Conservation (phyloP, 2,797 vertebrate species). For the Sebastes vulpes region DNA sequence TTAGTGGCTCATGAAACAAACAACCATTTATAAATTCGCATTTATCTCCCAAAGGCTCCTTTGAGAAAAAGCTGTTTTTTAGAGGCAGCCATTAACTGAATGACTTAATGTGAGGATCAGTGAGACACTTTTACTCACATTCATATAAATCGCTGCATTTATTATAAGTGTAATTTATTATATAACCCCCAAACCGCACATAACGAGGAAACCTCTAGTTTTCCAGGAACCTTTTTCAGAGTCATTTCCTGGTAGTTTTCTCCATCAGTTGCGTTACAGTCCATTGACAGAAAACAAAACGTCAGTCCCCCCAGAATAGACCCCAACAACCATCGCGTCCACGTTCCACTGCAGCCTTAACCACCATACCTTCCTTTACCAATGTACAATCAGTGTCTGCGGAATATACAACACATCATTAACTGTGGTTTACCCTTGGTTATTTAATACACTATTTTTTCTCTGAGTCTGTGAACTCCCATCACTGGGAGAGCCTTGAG, state of each 20-base stretch:
- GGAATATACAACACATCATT: slow-evolving; percentile 72
- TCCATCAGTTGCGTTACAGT: slow-evolving; percentile 53
- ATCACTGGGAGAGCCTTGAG: slow-evolving; percentile 49
- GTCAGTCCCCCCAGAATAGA: slow-evolving; percentile 52
- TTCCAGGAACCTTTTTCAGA: slow-evolving; percentile 52
- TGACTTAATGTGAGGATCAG: neutral
- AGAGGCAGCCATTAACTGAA: neutral
- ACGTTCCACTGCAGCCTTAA: slow-evolving; percentile 53
- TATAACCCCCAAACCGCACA: slow-evolving; percentile 33
- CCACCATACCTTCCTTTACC: slow-evolving; percentile 60
- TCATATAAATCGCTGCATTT: slow-evolving; percentile 16
- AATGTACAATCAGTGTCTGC: slow-evolving; percentile 68
- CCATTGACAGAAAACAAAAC: slow-evolving; percentile 69
- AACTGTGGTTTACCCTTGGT: slow-evolving; percentile 66
- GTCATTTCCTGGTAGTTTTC: slow-evolving; percentile 43
- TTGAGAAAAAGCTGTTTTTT: slow-evolving; percentile 13
- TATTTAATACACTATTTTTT: slow-evolving; percentile 65
- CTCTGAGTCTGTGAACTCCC: slow-evolving; percentile 34
- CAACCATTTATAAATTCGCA: slow-evolving; percentile 40
- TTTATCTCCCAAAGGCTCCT: slow-evolving; percentile 34
- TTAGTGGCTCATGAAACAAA: slow-evolving; percentile 37
- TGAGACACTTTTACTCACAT: neutral
- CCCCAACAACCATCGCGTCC: slow-evolving; percentile 48
- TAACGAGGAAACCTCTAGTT: slow-evolving; percentile 18
- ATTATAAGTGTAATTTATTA: slow-evolving; percentile 24